Evolutionary conservation across 1,140 invertebrate species (phyloP).

Genomic region (Brevipalpus yothersi): DNA sequence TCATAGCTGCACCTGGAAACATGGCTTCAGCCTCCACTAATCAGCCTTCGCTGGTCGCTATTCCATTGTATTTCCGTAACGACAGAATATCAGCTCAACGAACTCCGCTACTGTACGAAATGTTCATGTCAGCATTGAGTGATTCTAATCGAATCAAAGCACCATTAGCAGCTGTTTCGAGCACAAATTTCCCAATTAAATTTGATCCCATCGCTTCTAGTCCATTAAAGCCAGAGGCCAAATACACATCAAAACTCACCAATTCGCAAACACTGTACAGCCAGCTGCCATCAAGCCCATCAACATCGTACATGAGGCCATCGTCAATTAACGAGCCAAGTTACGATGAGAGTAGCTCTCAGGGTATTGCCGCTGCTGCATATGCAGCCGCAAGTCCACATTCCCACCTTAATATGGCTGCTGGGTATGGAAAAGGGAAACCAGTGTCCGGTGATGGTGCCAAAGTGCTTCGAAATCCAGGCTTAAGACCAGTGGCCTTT

Average conservation of each 20-base stretch:
- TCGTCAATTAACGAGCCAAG: background rate
- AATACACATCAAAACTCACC: background rate
- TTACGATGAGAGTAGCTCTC: background rate
- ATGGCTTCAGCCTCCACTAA: background rate
- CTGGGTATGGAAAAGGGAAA: background rate
- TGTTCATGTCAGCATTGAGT: background rate
- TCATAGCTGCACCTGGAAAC: background rate
- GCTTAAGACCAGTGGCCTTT: background rate
- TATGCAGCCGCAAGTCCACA: background rate
- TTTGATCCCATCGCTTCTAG: background rate
- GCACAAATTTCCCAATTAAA: background rate
- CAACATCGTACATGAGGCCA: background rate
- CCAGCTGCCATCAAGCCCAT: background rate
- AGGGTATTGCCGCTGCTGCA: background rate
- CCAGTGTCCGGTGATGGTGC: background rate
- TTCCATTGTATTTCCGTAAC: background rate
- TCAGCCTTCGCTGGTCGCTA: background rate
- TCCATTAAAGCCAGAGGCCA: background rate
- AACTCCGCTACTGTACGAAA: background rate
- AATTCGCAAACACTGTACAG: too few species aligned
- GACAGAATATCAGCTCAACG: background rate
- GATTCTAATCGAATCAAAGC: background rate
- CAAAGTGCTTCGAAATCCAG: background rate
- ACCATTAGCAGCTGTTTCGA: background rate
- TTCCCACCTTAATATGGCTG: background rate